Percentiles rank a stretch among this genome's conserved stretches.
phyloP scores from a whole-genome alignment of 2,888 invertebrate species.

The Helicoverpa assulta region DNA sequence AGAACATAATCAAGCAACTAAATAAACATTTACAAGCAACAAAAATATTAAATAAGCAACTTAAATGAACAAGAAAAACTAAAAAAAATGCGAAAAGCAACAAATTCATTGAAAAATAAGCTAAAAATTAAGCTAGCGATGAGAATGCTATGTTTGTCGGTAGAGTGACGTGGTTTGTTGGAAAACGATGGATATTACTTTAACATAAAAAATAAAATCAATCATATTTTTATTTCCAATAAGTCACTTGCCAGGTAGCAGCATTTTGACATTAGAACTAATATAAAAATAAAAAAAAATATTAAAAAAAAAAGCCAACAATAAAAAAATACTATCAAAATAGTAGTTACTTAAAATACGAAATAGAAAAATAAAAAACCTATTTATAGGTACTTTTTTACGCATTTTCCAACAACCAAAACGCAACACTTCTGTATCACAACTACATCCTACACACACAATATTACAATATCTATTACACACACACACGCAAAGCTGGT shows the following conservation, averaged over 20 bases:
- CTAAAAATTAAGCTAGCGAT: neutral
- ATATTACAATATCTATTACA: neutral
- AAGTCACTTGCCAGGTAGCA: neutral
- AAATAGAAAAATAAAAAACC: too few relatives aligned
- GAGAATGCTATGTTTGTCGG: neutral
- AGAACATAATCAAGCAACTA: constrained; percentile 60
- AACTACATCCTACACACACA: neutral
- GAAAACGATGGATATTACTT: neutral
- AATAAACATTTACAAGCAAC: constrained; percentile 42
- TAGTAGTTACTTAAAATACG: too few relatives aligned
- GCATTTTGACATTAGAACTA: neutral
- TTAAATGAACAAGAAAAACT: constrained; percentile 54
- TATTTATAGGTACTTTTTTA: neutral
- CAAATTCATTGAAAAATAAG: neutral
- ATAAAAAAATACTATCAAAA: too few relatives aligned
- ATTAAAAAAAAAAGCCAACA: too few relatives aligned
- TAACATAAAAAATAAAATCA: neutral
- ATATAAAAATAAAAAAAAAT: too few relatives aligned
- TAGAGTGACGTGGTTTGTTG: neutral
- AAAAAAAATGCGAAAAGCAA: constrained; percentile 8
- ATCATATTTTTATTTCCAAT: too few relatives aligned
- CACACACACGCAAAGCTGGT: too few relatives aligned
- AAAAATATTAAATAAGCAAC: constrained; percentile 68
- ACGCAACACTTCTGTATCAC: neutral
- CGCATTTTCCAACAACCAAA: neutral